These are phyloP conservation scores for Liopterus haemorrhoidalis DNA, from an alignment of 2,888 invertebrate genomes.

Conservation along the genomic window DNA sequence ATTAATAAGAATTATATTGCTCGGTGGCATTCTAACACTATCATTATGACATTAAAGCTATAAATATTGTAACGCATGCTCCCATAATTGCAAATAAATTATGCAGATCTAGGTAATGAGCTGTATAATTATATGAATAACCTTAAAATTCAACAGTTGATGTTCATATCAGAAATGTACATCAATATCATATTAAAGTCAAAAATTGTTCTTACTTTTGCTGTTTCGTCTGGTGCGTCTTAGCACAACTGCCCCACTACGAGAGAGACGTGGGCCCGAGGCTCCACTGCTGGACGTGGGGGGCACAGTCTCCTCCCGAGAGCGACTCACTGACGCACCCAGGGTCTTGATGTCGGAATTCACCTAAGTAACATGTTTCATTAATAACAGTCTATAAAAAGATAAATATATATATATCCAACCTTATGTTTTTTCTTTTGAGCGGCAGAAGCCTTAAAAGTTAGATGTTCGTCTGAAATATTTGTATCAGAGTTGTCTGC, in stretches of 20 bases:
- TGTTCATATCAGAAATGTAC: neutral
- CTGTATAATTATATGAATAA: no score
- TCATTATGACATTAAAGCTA: no score
- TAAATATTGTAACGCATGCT: no score
- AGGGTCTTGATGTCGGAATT: slow-evolving; percentile 20
- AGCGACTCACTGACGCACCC: slow-evolving; percentile 22
- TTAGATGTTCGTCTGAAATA: neutral
- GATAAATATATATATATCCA: no score
- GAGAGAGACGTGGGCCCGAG: slow-evolving; percentile 51
- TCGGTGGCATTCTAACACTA: no score
- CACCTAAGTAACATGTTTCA: no score
- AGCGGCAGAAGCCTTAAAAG: slow-evolving; percentile 8
- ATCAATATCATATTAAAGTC: neutral
- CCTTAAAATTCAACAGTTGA: no score
- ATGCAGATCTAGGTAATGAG: no score
- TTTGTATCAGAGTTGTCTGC: slow-evolving; percentile 2
- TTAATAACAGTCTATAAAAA: no score
- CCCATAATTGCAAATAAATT: no score
- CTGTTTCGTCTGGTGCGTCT: slow-evolving; percentile 50
- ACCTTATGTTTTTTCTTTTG: slow-evolving; percentile 18
- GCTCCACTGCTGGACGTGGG: slow-evolving; percentile 29
- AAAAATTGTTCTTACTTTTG: slow-evolving; percentile 39
- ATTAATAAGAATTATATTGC: no score
- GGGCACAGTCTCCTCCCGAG: slow-evolving; percentile 22
- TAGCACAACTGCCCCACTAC: slow-evolving; percentile 44